Evolutionary conservation across 2,888 invertebrate species (phyloP), one percentile per base, ranked within the genome.

Genomic region (Cataglyphis livida): DNA sequence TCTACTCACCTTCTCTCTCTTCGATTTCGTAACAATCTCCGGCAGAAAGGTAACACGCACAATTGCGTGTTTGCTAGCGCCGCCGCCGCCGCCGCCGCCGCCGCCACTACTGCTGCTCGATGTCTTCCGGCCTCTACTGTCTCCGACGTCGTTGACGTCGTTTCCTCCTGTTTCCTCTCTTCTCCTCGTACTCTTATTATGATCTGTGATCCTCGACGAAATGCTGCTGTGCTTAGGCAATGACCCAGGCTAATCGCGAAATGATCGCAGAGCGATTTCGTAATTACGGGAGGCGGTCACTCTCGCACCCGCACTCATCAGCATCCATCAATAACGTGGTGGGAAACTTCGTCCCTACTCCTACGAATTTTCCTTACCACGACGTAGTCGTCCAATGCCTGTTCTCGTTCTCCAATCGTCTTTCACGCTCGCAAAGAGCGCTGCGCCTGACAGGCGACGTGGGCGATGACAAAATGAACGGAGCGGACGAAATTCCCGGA

Each of bases 401-500:
- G 48, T 51, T 51, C 48, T 7, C n/a, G 48, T 41, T 41, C 48
- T 51, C 48, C 48, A 51, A 51, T 51, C 41, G 76, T 51, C 70
- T 32, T 28, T 76, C 35, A 51, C 51, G 48, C 3, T 38, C 51
- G 48, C 68, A 32, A 21, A 68, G 35, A 57, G 57, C 64, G 54
- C 32, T 64, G 81, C 48, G 35, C 51, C 62, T 35, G 81, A 61
- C 62, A 61, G 51, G 10, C 62, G 74, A 54, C 82, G 74, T 87
- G 84, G 76, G 66, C 83, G 84, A 79, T 85, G 85, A 81, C 81
- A 82, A 75, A 87, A 71, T 86, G 85, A 83, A 81, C 81, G 85
- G 81, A 78, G 85, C 79, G 85, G 82, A 83, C 79, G 41, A 71
- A 90, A 91, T 93, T 93, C 93, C 90, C 65, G 87, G 93, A 93